phyloP scores from a whole-genome alignment of 2,113 vertebrate genomes.

The Dunckerocampus dactyliophorus region DNA sequence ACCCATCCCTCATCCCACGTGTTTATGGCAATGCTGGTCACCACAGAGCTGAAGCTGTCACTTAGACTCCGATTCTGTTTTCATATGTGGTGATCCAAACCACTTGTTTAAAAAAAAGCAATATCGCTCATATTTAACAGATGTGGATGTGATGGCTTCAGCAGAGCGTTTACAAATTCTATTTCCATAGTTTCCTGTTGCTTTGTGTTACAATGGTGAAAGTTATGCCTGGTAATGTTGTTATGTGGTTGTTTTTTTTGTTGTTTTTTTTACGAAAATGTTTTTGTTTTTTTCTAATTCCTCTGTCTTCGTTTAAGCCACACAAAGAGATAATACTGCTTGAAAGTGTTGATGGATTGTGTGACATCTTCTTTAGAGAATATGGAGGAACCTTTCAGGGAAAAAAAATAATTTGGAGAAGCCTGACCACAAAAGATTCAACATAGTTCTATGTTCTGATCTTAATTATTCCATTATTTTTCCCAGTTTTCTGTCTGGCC shows the following conservation, averaged over 20 bases:
- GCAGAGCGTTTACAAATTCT: conserved; percentile 20
- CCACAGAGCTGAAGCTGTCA: conserved; percentile 41
- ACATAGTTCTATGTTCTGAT: no score
- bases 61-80: conserved; percentile 38
- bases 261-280: background rate
- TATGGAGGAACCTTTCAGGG: background rate
- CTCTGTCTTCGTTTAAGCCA: background rate
- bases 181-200: conserved; percentile 17
- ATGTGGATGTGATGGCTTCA: conserved; percentile 19
- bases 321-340: background rate
- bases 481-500: no score
- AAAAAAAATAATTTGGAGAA: background rate
- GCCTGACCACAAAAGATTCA: no score
- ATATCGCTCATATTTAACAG: conserved; percentile 35
- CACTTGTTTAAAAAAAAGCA: conserved; percentile 27
- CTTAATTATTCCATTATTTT: no score
- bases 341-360: background rate
- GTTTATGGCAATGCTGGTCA: conserved; percentile 41
- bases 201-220: conserved; percentile 4
- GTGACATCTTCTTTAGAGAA: background rate
- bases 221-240: background rate
- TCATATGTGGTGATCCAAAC: conserved; percentile 44
- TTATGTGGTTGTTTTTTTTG: background rate
- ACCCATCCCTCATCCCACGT: conserved; percentile 25
- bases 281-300: conserved; percentile 14